Percentiles rank a stretch among this genome's conserved stretches.
phyloP scores from a whole-genome alignment of 2,113 vertebrate genomes.

The Nestor notabilis region DNA sequence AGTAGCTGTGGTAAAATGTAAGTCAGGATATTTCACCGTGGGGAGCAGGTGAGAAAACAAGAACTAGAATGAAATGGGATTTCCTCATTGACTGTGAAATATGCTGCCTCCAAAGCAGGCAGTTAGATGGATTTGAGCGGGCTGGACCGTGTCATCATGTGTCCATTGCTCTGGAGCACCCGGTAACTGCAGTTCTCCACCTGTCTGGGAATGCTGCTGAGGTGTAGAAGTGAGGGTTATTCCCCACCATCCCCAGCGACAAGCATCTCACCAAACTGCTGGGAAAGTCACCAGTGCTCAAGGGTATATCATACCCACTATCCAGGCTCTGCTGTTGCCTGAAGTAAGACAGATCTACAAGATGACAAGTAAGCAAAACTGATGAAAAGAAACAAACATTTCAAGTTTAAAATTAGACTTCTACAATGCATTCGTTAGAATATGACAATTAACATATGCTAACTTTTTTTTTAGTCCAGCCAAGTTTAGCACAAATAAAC shows the following conservation, averaged over 20 bases:
- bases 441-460: slow-evolving; percentile 6
- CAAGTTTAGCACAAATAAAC: slow-evolving; percentile 24
- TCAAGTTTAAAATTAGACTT: slow-evolving; percentile 34
- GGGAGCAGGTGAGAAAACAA: neutral
- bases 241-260: neutral
- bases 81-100: neutral
- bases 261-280: neutral
- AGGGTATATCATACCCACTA: neutral
- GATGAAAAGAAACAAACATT: slow-evolving; percentile 46
- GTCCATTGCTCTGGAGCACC: neutral
- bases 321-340: neutral
- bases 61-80: neutral
- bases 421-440: neutral
- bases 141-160: neutral
- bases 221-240: neutral
- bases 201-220: neutral
- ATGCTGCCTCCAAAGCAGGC: neutral
- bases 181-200: neutral
- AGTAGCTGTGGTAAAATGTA: neutral
- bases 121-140: neutral
- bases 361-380: slow-evolving; percentile 27
- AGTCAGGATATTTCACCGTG: rapidly evolving
- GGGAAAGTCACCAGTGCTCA: neutral
- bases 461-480: neutral
- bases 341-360: neutral